Percentiles rank a stretch among this genome's conserved stretches.
Evolutionary conservation across 2,888 invertebrate genomes (phyloP).

Genomic region (Petrophora chlorosata): DNA sequence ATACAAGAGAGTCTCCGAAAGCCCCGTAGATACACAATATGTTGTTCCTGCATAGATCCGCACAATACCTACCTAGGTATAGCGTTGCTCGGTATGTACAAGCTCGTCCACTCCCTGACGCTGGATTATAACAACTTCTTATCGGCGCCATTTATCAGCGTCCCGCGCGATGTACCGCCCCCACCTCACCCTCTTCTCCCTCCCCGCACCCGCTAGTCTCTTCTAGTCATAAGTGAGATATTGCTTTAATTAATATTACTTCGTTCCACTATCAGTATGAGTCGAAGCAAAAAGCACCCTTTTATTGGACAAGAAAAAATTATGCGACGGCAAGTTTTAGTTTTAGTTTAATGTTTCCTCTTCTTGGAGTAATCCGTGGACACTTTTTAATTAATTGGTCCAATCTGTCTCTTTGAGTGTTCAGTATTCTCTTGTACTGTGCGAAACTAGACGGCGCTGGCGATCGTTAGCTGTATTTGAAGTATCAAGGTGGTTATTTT

Average conservation of each 20-base stretch:
- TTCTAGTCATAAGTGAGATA: slow-evolving; percentile 49
- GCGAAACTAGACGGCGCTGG: too few species aligned
- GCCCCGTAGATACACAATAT: too few species aligned
- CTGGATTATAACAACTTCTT: slow-evolving; percentile 42
- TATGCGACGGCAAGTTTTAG: not conserved
- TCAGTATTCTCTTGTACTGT: too few species aligned
- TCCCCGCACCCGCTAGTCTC: slow-evolving; percentile 3
- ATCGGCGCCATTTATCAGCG: slow-evolving; percentile 40
- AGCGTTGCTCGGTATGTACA: not conserved
- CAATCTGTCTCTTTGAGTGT: too few species aligned
- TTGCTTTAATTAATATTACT: slow-evolving; percentile 58
- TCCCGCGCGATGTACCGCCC: not conserved
- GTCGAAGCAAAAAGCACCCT: slow-evolving; percentile 18
- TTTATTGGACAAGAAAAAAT: slow-evolving; percentile 13
- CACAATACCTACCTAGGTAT: too few species aligned
- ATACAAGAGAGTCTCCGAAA: too few species aligned
- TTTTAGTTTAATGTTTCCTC: too few species aligned
- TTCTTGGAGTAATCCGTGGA: too few species aligned
- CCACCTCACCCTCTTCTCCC: not conserved
- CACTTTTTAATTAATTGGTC: too few species aligned
- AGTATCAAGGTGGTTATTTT: too few species aligned
- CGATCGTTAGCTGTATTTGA: too few species aligned
- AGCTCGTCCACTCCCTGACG: slow-evolving; percentile 19
- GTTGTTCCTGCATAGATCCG: not conserved
- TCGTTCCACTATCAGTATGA: slow-evolving; percentile 43